Evolutionary conservation across 2,113 vertebrate species (phyloP).

Genomic region (Leucopsar rothschildi): DNA sequence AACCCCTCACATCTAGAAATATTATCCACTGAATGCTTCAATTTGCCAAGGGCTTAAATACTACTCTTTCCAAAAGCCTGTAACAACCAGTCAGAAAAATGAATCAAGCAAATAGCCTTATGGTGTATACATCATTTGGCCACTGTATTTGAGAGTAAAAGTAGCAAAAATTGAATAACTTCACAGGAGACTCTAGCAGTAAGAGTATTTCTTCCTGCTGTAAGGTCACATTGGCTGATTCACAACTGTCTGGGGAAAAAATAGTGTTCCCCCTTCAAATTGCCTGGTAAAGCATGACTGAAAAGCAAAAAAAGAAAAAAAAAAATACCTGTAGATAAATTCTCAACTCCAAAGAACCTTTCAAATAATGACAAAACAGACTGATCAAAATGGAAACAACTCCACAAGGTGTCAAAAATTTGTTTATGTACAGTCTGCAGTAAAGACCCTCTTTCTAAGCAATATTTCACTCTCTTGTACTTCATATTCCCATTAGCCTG

Average conservation of each 20-base stretch:
- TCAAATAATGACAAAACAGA: not conserved
- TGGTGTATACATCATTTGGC: not conserved
- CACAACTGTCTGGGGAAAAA: not conserved
- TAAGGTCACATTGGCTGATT: not conserved
- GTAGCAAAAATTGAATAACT: not conserved
- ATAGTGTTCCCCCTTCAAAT: not conserved
- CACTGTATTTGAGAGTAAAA: not conserved
- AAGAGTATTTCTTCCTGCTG: not conserved
- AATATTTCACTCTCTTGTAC: not conserved
- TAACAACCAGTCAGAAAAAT: not conserved
- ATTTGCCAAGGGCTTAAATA: not conserved
- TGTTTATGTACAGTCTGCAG: not conserved
- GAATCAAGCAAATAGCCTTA: not conserved
- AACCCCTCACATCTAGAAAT: not conserved
- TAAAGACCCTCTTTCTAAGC: slow-evolving; percentile 2
- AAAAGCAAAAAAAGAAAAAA: not conserved
- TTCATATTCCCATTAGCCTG: not conserved
- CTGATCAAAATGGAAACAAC: not conserved
- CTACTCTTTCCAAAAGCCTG: not conserved
- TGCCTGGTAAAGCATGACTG: not conserved
- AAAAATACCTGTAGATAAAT: not conserved
- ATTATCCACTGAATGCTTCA: not conserved
- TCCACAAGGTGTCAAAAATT: not conserved
- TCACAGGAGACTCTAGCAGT: not conserved
- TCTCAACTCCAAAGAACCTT: not conserved